These are phyloP conservation scores for Lamprologus speciosus DNA, from an alignment of 2,113 vertebrate species.

Conservation along the genomic window DNA sequence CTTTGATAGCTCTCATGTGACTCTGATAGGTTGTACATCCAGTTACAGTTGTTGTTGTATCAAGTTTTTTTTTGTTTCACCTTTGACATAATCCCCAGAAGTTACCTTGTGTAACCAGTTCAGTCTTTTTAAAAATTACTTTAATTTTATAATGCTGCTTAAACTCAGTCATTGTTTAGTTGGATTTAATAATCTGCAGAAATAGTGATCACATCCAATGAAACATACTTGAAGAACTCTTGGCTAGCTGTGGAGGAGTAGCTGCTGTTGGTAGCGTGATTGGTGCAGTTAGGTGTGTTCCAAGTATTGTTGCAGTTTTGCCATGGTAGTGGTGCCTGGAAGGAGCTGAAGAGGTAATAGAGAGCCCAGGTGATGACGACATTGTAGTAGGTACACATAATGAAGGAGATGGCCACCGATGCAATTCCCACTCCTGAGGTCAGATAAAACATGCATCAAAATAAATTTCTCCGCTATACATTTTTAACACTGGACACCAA, in stretches of 20 bases:
- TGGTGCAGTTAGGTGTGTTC: constrained; percentile 67
- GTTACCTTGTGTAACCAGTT: background rate
- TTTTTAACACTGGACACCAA: background rate
- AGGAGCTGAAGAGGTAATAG: constrained; percentile 75
- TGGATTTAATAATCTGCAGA: background rate
- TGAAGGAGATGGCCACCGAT: constrained; percentile 74
- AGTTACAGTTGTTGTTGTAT: background rate
- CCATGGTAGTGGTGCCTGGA: constrained; percentile 68
- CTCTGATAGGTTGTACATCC: background rate
- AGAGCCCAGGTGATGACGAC: constrained; percentile 72
- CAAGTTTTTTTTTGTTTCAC: background rate
- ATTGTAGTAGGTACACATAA: constrained; percentile 75
- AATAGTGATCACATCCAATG: background rate
- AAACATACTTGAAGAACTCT: constrained; percentile 71
- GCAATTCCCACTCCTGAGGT: constrained; percentile 70
- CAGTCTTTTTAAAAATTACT: background rate
- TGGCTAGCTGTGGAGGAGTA: constrained; percentile 68
- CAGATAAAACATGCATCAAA: background rate
- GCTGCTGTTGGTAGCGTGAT: constrained; percentile 46
- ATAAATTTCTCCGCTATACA: background rate
- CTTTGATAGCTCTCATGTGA: background rate
- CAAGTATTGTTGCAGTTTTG: constrained; percentile 73
- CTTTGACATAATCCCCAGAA: background rate
- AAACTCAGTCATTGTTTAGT: background rate
- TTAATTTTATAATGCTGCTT: background rate